These are phyloP conservation scores for Paralvinella palmiformis DNA, from an alignment of 1,140 invertebrate genomes.

Conservation along the genomic window DNA sequence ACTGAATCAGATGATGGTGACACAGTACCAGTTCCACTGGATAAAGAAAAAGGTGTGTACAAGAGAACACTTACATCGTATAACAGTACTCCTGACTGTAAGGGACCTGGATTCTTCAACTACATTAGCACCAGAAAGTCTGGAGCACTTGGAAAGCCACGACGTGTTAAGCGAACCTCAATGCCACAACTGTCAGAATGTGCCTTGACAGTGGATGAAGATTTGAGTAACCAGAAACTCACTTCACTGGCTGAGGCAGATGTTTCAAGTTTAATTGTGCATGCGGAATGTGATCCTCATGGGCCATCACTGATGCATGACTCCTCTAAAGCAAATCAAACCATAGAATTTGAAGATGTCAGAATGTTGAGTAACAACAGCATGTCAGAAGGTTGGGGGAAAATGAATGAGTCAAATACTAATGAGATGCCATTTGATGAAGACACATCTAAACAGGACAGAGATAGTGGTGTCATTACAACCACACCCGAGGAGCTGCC, in stretches of 20 bases:
- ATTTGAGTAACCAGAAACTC: background rate
- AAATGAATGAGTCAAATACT: no score
- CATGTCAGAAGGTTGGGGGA: no score
- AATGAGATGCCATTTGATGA: no score
- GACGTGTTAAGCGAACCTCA: background rate
- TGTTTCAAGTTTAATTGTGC: background rate
- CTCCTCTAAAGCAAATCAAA: no score
- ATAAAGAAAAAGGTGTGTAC: background rate
- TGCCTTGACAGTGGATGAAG: background rate
- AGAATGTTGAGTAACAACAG: no score
- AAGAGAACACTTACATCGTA: conserved; percentile 5
- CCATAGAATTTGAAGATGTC: no score
- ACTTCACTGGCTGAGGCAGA: background rate
- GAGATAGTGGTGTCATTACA: no score
- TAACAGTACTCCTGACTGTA: conserved; percentile 20
- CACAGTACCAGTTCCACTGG: background rate
- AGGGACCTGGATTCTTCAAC: conserved; percentile 1
- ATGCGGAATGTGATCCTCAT: no score
- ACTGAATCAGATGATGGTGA: background rate
- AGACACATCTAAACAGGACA: no score
- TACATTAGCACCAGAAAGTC: conserved; percentile 2
- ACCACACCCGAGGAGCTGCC: no score
- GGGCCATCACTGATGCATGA: no score
- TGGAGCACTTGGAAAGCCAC: background rate
- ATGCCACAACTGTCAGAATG: background rate